These are phyloP conservation scores for Chiloscyllium punctatum DNA, from an alignment of 2,797 vertebrate genomes.

Conservation along the genomic window DNA sequence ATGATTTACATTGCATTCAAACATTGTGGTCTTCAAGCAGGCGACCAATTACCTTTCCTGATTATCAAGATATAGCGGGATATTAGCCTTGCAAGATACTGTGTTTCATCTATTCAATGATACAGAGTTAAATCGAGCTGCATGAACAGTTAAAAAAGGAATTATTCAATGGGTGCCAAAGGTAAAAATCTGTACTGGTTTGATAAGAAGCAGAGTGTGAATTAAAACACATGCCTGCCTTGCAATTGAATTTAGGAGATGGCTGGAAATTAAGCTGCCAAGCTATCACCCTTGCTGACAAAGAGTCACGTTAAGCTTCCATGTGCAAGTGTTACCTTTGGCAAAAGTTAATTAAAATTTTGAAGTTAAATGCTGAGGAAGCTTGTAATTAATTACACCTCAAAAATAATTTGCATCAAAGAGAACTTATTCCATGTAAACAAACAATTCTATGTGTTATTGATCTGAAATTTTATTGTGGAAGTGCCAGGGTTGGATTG, in stretches of 20 bases:
- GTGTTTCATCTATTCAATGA: slow-evolving; percentile 40
- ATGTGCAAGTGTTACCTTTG: slow-evolving; percentile 19
- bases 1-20: not conserved
- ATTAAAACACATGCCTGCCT: slow-evolving; percentile 42
- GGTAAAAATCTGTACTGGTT: slow-evolving; percentile 39
- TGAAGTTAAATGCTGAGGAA: slow-evolving; percentile 32
- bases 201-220: slow-evolving; percentile 43
- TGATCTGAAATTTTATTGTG: not conserved
- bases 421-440: not conserved
- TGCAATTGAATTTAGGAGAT: slow-evolving; percentile 39
- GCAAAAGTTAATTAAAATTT: slow-evolving; percentile 40
- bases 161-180: slow-evolving; percentile 41
- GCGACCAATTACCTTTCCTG: slow-evolving; percentile 30
- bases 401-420: not conserved
- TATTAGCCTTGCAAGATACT: slow-evolving; percentile 35
- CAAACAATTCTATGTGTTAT: not conserved
- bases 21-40: not conserved
- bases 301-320: slow-evolving; percentile 37
- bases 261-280: slow-evolving; percentile 46
- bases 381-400: slow-evolving; percentile 30
- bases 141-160: slow-evolving; percentile 41
- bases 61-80: slow-evolving; percentile 38
- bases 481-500: too few relatives aligned
- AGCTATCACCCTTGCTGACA: slow-evolving; percentile 42
- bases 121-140: slow-evolving; percentile 39